Conservation (phyloP, 2,888 invertebrate genomes). For the Brassicogethes aeneus region DNA sequence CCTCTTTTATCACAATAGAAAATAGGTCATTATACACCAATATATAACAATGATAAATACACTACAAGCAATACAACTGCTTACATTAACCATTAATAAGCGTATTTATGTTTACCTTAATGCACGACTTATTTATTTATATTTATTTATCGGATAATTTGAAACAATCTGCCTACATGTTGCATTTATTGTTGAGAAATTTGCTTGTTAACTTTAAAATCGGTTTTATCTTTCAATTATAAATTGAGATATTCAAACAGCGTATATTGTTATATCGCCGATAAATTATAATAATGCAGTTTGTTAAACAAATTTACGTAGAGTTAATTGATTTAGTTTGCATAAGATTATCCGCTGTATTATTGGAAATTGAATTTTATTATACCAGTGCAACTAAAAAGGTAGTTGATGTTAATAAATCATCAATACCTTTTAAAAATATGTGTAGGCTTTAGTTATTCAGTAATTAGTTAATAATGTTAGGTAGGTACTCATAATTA, state of each 20-base stretch:
- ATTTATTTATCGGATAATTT: background rate
- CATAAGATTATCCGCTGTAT: conserved; percentile 1
- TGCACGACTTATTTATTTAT: background rate
- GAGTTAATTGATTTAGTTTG: background rate
- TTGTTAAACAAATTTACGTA: background rate
- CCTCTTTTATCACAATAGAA: background rate
- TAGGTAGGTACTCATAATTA: no score
- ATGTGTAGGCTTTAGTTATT: no score
- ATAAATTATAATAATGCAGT: background rate
- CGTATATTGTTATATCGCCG: background rate
- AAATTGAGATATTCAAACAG: background rate
- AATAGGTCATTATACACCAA: background rate
- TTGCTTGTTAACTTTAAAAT: background rate
- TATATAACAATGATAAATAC: no score
- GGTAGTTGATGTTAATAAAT: no score
- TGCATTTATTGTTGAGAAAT: background rate
- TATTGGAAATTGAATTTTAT: no score
- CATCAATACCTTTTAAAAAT: no score
- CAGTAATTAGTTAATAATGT: no score
- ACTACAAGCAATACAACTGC: no score
- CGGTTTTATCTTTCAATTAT: background rate
- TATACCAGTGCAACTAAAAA: no score
- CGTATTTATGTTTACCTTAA: background rate
- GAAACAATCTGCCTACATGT: background rate
- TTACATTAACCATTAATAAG: background rate